These are phyloP conservation scores for Pediacus dermestoides DNA, from an alignment of 2,888 invertebrate species.

Conservation along the genomic window DNA sequence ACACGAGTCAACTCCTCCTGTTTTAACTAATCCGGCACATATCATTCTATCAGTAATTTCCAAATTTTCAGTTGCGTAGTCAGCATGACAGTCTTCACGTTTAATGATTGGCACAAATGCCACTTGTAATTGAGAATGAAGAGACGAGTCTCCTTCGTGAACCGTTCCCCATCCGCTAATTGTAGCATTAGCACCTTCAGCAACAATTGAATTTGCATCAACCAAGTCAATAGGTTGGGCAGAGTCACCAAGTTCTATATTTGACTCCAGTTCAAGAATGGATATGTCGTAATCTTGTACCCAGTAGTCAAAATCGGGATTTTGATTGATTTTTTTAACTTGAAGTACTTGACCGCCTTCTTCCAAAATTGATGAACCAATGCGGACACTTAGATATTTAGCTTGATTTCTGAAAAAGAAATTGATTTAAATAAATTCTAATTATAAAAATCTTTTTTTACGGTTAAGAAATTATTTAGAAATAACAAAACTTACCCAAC, in stretches of 20 bases:
- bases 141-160: conserved; percentile 13
- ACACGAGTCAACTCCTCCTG: conserved; percentile 46
- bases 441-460: no score
- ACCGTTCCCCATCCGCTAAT: conserved; percentile 28
- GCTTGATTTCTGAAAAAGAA: conserved; percentile 1
- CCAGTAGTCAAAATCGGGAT: conserved; percentile 15
- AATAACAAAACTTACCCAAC: conserved; percentile 8
- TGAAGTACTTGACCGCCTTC: conserved; percentile 21
- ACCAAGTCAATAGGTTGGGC: conserved; percentile 12
- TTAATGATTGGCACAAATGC: conserved; percentile 23
- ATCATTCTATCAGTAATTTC: conserved; percentile 55
- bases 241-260: conserved; percentile 1
- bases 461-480: conserved; percentile 2
- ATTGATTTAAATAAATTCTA: conserved; percentile 1
- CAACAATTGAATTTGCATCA: conserved; percentile 1
- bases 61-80: conserved; percentile 27
- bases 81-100: conserved; percentile 15
- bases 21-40: conserved; percentile 54
- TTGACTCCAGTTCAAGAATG: conserved; percentile 13
- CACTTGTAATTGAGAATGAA: conserved; percentile 16
- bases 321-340: conserved; percentile 15
- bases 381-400: conserved; percentile 15
- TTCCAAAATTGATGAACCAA: conserved; percentile 20
- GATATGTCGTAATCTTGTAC: conserved; percentile 26
- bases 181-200: conserved; percentile 17